A percentile compares a stretch with the other conserved stretches of the same genome.
Evolutionary conservation across 2,888 invertebrate species (phyloP).

Genomic region (Orthosia gothica): DNA sequence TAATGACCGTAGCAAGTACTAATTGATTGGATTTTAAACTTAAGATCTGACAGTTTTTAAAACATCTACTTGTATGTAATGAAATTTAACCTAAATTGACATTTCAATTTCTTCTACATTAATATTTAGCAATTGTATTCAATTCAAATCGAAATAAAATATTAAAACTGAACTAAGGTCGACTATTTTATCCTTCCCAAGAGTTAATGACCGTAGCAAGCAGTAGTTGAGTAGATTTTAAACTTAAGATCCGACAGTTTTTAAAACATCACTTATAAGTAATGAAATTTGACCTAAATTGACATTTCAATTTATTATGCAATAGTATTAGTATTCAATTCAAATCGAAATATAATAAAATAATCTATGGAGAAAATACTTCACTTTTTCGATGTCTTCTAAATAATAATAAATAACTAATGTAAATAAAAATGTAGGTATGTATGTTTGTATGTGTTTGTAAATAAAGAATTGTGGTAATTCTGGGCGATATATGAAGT

Average conservation of each 20-base stretch:
- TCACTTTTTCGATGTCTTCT: background rate
- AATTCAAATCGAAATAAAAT: background rate
- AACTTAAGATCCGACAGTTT: conserved; percentile 1
- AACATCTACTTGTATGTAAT: background rate
- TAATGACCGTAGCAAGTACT: background rate
- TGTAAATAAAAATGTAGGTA: conserved; percentile 34
- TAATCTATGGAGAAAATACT: background rate
- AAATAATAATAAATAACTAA: background rate
- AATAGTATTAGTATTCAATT: background rate
- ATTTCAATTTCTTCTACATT: background rate
- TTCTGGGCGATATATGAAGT: conserved; percentile 26
- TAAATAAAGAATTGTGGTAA: conserved; percentile 43
- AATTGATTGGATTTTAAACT: background rate
- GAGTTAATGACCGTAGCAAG: background rate
- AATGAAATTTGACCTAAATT: background rate
- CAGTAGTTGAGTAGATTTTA: background rate
- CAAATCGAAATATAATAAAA: background rate
- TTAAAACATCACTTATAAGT: background rate
- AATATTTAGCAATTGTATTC: conserved; percentile 6
- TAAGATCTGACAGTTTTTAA: background rate
- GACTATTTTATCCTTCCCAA: background rate
- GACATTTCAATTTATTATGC: background rate
- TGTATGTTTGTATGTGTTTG: conserved; percentile 12
- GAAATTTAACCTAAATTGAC: background rate
- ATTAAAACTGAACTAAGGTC: background rate